Evolutionary conservation across 2,113 vertebrate species (phyloP).

Genomic region (Heliornis fulica): DNA sequence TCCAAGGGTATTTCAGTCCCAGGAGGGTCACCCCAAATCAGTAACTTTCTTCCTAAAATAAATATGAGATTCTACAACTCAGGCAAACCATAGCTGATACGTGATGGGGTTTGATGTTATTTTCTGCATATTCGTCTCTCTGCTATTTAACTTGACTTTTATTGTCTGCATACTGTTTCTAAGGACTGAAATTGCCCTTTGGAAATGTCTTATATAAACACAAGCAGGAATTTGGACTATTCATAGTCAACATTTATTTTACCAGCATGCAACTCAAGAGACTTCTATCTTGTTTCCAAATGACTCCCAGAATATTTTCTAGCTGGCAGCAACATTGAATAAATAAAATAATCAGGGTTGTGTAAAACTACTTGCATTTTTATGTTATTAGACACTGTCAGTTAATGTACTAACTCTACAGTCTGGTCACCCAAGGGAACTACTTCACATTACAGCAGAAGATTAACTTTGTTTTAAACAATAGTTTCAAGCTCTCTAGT

Average conservation of each 20-base stretch:
- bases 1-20: background rate
- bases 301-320: constrained; percentile 1
- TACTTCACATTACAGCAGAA: background rate
- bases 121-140: background rate
- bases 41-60: background rate
- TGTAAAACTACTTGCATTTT: constrained; percentile 19
- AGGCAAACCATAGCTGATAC: background rate
- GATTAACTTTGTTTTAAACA: background rate
- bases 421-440: background rate
- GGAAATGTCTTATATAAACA: constrained; percentile 39
- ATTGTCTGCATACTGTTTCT: background rate
- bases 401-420: background rate
- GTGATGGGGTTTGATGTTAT: background rate
- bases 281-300: constrained; percentile 21
- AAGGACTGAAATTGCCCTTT: constrained; percentile 12
- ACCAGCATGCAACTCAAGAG: constrained; percentile 46
- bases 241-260: constrained; percentile 57
- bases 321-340: constrained; percentile 7
- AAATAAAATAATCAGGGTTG: constrained; percentile 26
- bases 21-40: background rate
- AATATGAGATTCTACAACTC: background rate
- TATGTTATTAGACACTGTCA: background rate
- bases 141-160: constrained; percentile 11
- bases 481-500: background rate
- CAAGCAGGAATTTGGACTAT: constrained; percentile 65